Evolutionary conservation across 92 coral and sea anemone species (phyloP).

Genomic region (Muricea muricata): DNA sequence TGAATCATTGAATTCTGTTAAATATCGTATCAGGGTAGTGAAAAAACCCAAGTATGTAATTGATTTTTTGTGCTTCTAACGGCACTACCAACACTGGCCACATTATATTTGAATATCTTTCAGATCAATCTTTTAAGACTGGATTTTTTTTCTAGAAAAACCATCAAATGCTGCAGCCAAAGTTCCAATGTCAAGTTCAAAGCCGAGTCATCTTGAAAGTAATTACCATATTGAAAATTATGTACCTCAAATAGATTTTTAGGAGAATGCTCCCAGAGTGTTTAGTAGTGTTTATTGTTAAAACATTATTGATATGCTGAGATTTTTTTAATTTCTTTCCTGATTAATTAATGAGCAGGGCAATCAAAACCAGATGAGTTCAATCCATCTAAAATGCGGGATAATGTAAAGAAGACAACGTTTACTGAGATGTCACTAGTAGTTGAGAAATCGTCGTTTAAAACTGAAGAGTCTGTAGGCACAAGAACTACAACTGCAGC

Average conservation of each 20-base stretch:
- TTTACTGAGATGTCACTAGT: conserved; percentile 16
- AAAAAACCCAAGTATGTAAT: too few species aligned
- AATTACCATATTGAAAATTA: neutral
- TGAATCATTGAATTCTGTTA: too few species aligned
- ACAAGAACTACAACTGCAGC: conserved; percentile 14
- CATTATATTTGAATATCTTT: too few species aligned
- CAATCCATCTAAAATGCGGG: conserved; percentile 10
- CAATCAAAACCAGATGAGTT: conserved; percentile 2
- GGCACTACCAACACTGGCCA: too few species aligned
- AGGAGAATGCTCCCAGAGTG: too few species aligned
- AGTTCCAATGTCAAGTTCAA: neutral
- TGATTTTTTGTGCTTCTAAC: too few species aligned
- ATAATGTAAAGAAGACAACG: conserved; percentile 9
- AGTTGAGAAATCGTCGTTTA: neutral
- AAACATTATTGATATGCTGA: too few species aligned
- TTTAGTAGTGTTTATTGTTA: too few species aligned
- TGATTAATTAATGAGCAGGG: neutral
- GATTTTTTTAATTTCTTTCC: neutral
- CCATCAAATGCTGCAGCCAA: neutral
- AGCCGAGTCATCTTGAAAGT: neutral
- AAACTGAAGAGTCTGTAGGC: neutral
- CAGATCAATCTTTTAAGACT: too few species aligned
- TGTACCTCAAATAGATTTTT: too few species aligned
- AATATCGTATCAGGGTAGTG: too few species aligned
- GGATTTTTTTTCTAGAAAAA: neutral